Base-by-base conservation (phyloP, 2,113 vertebrate species). In the Colius striatus region DNA sequence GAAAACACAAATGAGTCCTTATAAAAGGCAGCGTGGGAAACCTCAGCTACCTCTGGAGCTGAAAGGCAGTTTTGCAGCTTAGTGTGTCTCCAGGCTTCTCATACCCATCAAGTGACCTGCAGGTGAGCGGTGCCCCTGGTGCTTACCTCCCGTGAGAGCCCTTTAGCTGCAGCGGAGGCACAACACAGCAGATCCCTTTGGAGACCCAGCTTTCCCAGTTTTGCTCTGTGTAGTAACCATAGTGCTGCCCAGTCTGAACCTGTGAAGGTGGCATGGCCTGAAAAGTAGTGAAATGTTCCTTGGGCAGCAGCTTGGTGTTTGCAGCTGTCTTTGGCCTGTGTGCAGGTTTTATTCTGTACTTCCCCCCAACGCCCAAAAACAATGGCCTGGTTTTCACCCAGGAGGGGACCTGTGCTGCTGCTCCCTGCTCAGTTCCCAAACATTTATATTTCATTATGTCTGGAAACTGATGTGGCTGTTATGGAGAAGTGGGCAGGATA, bases 361-460 rank as follows among this genome's bases (percentile, higher is more conserved):
- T 36, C 32, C 10, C 1, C 1, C 10, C 6, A 6, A 4, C 17
- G 3, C 16, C 5, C 18, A 4, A 62, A 72, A 68, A 29, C 22
- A 32, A 16, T 27, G 50, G 19, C 22, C 5, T 73, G 38, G 16
- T 78, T 72, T 93, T 93, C 63, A 62, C 47, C 68, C 17, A 54
- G 70, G 41, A 82, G 21, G 61, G 36, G 43, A 57, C 68, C 84
- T 85, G 9, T 92, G 55, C 73, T 91, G 60, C 48, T 91, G 72
- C 58, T 93, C 48, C 12, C 20, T 81, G 38, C 57, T 89, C 38
- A 54, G 32, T 55, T 78, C 43, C 47, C 68, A 87, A 18, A 66
- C 58, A 82, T 14, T 78, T 84, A 77, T 74, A 53, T 67, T 82
- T 73, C 87, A 51, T 72, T 73, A 32, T 65, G 17, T 65, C 76